Percentiles rank a stretch among this genome's conserved stretches.
These are phyloP conservation scores for Aurelia sp. DNA, from an alignment of 30 jellyfish, hydroid and myxozoan genomes.

Conservation along the genomic window DNA sequence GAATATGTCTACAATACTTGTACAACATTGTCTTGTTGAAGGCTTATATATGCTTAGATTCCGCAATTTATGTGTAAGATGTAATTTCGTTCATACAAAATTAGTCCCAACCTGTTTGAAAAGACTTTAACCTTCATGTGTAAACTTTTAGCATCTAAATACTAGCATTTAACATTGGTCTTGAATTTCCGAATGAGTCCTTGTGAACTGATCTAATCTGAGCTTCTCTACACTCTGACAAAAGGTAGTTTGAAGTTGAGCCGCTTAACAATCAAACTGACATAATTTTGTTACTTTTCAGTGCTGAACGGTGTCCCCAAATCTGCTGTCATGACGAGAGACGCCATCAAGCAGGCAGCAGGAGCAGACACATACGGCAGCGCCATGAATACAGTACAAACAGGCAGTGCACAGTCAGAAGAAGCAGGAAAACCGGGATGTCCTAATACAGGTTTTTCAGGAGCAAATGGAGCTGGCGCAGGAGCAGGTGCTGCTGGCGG, in stretches of 20 bases:
- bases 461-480: slow-evolving; percentile 71
- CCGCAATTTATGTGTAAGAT: too few relatives aligned
- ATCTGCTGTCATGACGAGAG: slow-evolving; percentile 66
- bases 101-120: background rate
- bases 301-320: slow-evolving; percentile 89
- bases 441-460: slow-evolving; percentile 50
- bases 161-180: background rate
- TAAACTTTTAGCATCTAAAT: background rate
- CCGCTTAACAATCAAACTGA: too few relatives aligned
- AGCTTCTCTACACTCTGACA: too few relatives aligned
- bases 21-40: too few relatives aligned
- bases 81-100: too few relatives aligned
- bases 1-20: too few relatives aligned
- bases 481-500: slow-evolving; percentile 55
- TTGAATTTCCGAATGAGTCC: too few relatives aligned
- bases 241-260: too few relatives aligned
- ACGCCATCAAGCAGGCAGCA: slow-evolving; percentile 80
- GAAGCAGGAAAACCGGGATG: slow-evolving; percentile 89
- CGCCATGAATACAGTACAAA: slow-evolving; percentile 79
- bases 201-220: too few relatives aligned
- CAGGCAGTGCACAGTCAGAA: slow-evolving; percentile 95
- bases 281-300: background rate
- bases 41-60: too few relatives aligned
- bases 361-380: slow-evolving; percentile 59
- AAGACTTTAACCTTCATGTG: background rate